Evolutionary conservation across 1,140 invertebrate species (phyloP), one percentile per base, ranked within the genome.

Genomic region (Octopus sinensis): DNA sequence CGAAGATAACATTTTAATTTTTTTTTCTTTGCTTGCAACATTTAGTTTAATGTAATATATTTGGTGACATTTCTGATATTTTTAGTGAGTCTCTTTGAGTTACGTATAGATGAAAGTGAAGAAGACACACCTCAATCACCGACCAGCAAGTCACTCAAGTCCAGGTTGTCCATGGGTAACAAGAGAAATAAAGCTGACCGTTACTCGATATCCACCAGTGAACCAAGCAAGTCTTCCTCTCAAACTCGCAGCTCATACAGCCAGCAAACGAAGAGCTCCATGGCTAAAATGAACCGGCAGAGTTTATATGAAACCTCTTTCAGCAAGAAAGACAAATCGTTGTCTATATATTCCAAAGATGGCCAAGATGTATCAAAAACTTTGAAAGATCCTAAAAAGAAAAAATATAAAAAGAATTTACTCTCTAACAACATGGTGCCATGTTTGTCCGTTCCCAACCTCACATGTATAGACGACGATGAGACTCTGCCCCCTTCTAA

Each of bases 221-320:
- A 82, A 71, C 9, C 80, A 54, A 79, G 68, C 23, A 43, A 76
- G 53, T 43, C 54, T n/a, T 52, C 71, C 23, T 80, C 56, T 54
- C 53, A 79, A 78, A 76, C 56, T 75, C 43, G 76, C 52, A 73
- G 23, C 13, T 52, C 81, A 0, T 83, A 84, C 54, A 77, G 83
- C 53, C 77, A 80, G 56, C 80, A 73, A 17, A 84, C 84, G 53
- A 78, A 82, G 54, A 86, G 83, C 78, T 84, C 82, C 53, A 83
- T 80, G 43, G 83, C 82, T 12, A 82, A 84, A 76, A 81, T 83
- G n/a, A 13, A 79, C 79, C 77, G 23, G 4, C 52, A 52, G 9
- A 51, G 23, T 52, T 10, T 12, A 10, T 12, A 7, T 79, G 23
- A n/a, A 12, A 12, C 51, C 4, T 53, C 76, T n/a, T 13, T 51